A percentile compares a stretch with the other conserved stretches of the same genome.
These are phyloP conservation scores for Trichopoda pennipes DNA, from an alignment of 2,888 invertebrate genomes.

Conservation along the genomic window DNA sequence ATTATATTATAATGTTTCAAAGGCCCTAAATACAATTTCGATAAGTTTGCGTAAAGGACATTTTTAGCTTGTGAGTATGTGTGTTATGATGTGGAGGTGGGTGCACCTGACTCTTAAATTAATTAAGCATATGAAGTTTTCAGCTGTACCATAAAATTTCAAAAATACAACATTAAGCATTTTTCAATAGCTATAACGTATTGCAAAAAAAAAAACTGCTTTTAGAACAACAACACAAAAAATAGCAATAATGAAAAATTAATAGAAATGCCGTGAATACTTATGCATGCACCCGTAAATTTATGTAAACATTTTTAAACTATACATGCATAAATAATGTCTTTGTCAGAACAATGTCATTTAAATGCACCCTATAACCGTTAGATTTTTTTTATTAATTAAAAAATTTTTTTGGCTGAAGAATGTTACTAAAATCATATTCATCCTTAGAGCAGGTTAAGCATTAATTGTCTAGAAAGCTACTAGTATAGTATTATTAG, in stretches of 20 bases:
- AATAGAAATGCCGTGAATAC: neutral
- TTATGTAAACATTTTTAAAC: neutral
- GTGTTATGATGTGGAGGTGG: neutral
- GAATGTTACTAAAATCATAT: too few species aligned
- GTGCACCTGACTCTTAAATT: constrained; percentile 10
- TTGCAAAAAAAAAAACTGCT: neutral
- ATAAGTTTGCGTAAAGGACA: constrained; percentile 6
- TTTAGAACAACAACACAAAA: constrained; percentile 7
- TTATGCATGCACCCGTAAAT: neutral
- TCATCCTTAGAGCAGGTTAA: too few species aligned
- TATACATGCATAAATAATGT: neutral
- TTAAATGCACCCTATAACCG: neutral
- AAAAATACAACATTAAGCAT: constrained; percentile 37
- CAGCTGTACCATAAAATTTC: constrained; percentile 40
- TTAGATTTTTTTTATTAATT: too few species aligned
- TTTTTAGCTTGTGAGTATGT: neutral
- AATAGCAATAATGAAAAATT: constrained; percentile 22
- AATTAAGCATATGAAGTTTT: constrained; percentile 30
- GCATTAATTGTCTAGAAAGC: too few species aligned
- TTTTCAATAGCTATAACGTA: constrained; percentile 41
- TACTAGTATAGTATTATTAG: too few species aligned
- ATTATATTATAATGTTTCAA: constrained; percentile 25
- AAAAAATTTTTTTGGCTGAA: too few species aligned
- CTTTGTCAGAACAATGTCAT: neutral
- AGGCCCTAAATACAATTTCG: constrained; percentile 17